phyloP scores from a whole-genome alignment of 2,888 invertebrate species.

The Acleris sparsana region DNA sequence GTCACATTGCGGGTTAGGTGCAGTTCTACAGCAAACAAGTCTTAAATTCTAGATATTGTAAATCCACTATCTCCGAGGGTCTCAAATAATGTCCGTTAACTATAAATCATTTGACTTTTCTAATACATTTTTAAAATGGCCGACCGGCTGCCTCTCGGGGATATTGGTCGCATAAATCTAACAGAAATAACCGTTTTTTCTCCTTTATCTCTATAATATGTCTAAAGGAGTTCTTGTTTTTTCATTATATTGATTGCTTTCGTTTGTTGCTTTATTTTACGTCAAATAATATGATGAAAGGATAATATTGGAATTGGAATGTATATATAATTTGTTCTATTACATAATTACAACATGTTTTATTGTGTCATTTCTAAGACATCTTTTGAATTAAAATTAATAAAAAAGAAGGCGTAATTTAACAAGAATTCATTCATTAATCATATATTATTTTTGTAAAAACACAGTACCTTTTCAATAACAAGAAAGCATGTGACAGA shows the following conservation, averaged over 20 bases:
- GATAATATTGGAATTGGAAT: no score
- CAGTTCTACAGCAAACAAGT: neutral
- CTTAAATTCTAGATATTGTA: slow-evolving; percentile 36
- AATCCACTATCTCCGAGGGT: slow-evolving; percentile 19
- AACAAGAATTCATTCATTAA: no score
- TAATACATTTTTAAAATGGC: slow-evolving; percentile 57
- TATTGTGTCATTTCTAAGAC: no score
- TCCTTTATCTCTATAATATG: neutral
- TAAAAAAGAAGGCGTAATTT: no score
- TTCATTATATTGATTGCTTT: neutral
- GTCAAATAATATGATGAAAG: no score
- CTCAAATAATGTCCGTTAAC: slow-evolving; percentile 39
- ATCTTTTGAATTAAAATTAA: no score
- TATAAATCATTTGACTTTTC: slow-evolving; percentile 57
- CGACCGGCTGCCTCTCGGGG: slow-evolving; percentile 39
- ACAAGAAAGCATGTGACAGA: no score
- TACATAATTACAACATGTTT: no score
- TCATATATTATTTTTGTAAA: no score
- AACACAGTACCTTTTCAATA: no score
- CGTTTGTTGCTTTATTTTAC: neutral
- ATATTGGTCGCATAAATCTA: slow-evolving; percentile 36
- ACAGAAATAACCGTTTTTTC: slow-evolving; percentile 18
- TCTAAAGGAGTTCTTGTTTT: neutral
- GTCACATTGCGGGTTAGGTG: neutral
- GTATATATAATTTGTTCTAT: no score